Conservation (phyloP, 2,888 invertebrate species). For the Peribatodes rhomboidaria region DNA sequence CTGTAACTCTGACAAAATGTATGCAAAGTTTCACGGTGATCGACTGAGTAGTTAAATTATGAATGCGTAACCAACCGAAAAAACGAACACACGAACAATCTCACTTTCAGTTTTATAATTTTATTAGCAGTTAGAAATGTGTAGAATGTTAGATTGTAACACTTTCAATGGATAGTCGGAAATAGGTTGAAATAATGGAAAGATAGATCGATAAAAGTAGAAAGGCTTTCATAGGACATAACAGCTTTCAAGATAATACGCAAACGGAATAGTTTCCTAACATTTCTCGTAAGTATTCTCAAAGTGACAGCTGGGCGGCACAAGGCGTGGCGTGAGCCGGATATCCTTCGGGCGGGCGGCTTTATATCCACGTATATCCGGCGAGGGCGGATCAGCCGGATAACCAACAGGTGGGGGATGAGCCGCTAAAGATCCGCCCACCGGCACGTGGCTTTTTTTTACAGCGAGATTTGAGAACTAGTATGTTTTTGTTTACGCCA, state of each 20-base stretch:
- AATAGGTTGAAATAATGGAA: too few relatives aligned
- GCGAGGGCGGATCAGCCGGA: slow-evolving; percentile 82
- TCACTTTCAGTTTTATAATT: too few relatives aligned
- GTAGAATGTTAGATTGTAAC: too few relatives aligned
- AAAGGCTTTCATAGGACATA: neutral
- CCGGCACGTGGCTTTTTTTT: slow-evolving; percentile 69
- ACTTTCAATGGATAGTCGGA: too few relatives aligned
- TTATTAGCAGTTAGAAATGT: too few relatives aligned
- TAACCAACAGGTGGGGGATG: slow-evolving; percentile 86
- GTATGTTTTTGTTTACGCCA: neutral
- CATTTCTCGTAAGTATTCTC: slow-evolving; percentile 5
- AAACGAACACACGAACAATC: too few relatives aligned
- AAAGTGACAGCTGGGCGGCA: slow-evolving; percentile 55
- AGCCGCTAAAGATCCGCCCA: slow-evolving; percentile 81
- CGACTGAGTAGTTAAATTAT: too few relatives aligned
- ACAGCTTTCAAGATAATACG: neutral
- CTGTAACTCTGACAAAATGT: too few relatives aligned
- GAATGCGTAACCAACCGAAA: too few relatives aligned
- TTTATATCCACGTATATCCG: slow-evolving; percentile 76
- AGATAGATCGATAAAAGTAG: neutral
- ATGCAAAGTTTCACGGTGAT: too few relatives aligned
- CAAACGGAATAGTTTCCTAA: neutral
- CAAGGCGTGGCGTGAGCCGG: slow-evolving; percentile 76
- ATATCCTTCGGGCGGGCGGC: slow-evolving; percentile 57
- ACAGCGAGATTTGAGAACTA: slow-evolving; percentile 5